Conservation (phyloP, 2,113 vertebrate genomes). For the Catharus minimus region DNA sequence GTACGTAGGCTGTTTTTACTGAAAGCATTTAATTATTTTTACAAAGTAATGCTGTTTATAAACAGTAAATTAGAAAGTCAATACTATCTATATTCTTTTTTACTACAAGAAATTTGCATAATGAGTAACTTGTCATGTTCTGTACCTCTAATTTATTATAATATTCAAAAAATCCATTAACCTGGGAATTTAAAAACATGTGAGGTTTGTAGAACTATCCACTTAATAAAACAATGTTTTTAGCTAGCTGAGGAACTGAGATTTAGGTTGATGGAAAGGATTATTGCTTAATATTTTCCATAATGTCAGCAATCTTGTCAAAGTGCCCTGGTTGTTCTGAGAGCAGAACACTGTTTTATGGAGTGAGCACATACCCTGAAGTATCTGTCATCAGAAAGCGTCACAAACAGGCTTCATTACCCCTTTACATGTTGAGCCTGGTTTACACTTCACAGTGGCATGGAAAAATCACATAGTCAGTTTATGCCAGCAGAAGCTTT, state of each 20-base stretch:
- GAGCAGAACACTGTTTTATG: slow-evolving; percentile 20
- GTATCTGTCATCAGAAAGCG: not conserved
- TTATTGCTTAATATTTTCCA: slow-evolving; percentile 55
- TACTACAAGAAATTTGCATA: not conserved
- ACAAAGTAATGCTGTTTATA: not conserved
- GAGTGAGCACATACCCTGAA: slow-evolving; percentile 21
- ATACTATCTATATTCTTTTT: not conserved
- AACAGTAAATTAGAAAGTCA: not conserved
- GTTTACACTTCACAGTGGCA: not conserved
- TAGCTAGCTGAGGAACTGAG: slow-evolving; percentile 34
- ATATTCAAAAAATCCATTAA: slow-evolving; percentile 35
- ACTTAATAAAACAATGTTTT: slow-evolving; percentile 41
- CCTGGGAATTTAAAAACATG: not conserved
- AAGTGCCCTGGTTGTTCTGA: slow-evolving; percentile 15
- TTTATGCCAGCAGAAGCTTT: not conserved
- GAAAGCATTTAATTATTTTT: not conserved
- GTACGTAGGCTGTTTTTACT: not conserved
- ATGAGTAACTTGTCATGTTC: not conserved
- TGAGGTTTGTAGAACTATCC: slow-evolving; percentile 24
- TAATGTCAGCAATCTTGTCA: slow-evolving; percentile 17
- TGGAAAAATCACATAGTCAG: not conserved
- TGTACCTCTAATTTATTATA: not conserved
- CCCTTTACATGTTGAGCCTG: not conserved
- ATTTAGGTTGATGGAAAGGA: slow-evolving; percentile 40
- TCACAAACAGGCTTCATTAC: not conserved